Percentiles rank a stretch among this genome's conserved stretches.
Evolutionary conservation across 2,888 invertebrate species (phyloP).

Genomic region (Bembecia ichneumoniformis): DNA sequence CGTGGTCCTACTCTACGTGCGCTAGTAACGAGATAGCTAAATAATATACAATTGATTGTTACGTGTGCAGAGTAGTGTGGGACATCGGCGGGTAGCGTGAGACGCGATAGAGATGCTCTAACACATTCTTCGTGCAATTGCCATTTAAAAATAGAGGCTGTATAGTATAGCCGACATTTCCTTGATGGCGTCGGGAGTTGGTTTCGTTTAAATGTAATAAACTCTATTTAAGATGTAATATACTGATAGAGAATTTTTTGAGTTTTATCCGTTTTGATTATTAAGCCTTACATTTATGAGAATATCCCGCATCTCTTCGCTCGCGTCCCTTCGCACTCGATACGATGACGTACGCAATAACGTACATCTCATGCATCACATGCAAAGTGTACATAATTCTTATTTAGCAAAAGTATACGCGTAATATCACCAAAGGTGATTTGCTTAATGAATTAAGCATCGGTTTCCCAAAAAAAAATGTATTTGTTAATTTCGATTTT

Average conservation of each 20-base stretch:
- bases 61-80: not conserved
- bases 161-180: no score
- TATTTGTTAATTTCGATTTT: not conserved
- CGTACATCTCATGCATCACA: constrained; percentile 27
- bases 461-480: not conserved
- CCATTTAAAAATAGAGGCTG: not conserved
- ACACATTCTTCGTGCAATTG: not conserved
- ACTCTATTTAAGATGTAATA: no score
- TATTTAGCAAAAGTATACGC: constrained; percentile 61
- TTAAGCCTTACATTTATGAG: no score
- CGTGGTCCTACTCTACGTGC: constrained; percentile 10
- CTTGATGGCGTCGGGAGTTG: no score
- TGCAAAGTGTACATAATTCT: constrained; percentile 40
- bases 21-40: not conserved
- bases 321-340: no score
- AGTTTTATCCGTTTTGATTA: no score
- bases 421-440: constrained; percentile 56
- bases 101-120: not conserved
- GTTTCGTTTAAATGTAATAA: no score
- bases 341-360: no score
- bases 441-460: constrained; percentile 7
- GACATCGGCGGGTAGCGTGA: not conserved
- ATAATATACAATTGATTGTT: not conserved
- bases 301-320: no score
- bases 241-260: no score